These are phyloP conservation scores for Ichneumoninae sp. DNA, from an alignment of 2,888 invertebrate genomes.

Conservation along the genomic window DNA sequence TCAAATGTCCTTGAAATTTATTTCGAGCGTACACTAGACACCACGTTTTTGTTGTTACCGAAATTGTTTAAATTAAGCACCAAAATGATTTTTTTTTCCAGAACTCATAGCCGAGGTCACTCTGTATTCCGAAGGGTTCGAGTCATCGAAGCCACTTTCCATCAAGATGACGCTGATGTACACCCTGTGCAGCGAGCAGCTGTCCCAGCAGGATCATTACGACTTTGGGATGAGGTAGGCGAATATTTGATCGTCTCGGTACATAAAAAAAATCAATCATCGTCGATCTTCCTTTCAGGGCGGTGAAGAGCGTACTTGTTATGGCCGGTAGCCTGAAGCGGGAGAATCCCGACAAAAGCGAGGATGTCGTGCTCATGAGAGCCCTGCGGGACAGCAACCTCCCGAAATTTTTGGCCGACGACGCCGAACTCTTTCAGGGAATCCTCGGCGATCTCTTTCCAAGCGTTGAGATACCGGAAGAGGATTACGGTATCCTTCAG, in stretches of 20 bases:
- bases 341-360: slow-evolving; percentile 92
- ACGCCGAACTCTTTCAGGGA: slow-evolving; percentile 93
- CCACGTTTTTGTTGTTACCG: neutral
- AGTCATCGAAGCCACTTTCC: slow-evolving; percentile 93
- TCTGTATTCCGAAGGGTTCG: slow-evolving; percentile 96
- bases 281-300: slow-evolving; percentile 85
- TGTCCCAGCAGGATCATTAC: slow-evolving; percentile 96
- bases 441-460: slow-evolving; percentile 96
- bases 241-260: neutral
- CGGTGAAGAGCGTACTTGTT: slow-evolving; percentile 96
- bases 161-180: slow-evolving; percentile 97
- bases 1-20: no score
- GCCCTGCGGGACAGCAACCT: slow-evolving; percentile 95
- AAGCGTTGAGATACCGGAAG: slow-evolving; percentile 90
- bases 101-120: slow-evolving; percentile 95
- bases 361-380: slow-evolving; percentile 93
- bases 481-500: slow-evolving; percentile 92
- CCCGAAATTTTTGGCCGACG: slow-evolving; percentile 95
- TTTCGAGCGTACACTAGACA: neutral
- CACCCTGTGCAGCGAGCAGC: slow-evolving; percentile 95
- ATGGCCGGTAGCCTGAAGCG: slow-evolving; percentile 96
- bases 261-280: neutral
- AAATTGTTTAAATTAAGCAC: neutral
- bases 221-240: slow-evolving; percentile 93
- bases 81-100: slow-evolving; percentile 78